These are phyloP conservation scores for Exocentrus adspersus DNA, from an alignment of 2,888 invertebrate genomes.

Conservation along the genomic window DNA sequence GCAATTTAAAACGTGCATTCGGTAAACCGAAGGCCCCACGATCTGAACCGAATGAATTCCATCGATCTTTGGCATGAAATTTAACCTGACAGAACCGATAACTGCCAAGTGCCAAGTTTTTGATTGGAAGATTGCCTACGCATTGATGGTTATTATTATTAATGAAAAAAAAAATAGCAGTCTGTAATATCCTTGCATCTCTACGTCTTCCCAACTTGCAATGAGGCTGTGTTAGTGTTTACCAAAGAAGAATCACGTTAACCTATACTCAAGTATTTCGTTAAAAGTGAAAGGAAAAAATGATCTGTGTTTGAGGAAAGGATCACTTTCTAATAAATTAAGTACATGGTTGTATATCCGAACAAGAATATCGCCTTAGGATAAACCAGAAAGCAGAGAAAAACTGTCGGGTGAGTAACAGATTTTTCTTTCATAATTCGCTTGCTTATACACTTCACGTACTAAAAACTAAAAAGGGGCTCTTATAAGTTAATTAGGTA, in stretches of 20 bases:
- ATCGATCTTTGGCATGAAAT: background rate
- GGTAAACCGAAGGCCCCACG: slow-evolving; percentile 5
- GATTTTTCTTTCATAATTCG: background rate
- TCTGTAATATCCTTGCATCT: slow-evolving; percentile 21
- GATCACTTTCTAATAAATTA: slow-evolving; percentile 10
- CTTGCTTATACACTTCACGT: too few relatives aligned
- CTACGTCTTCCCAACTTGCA: slow-evolving; percentile 11
- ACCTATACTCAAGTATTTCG: slow-evolving; percentile 19
- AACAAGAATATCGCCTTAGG: background rate
- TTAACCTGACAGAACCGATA: too few relatives aligned
- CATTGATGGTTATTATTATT: background rate
- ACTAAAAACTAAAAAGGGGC: too few relatives aligned
- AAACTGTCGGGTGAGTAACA: slow-evolving; percentile 15
- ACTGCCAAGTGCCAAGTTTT: slow-evolving; percentile 9
- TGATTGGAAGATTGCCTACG: slow-evolving; percentile 5
- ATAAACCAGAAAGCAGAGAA: slow-evolving; percentile 5
- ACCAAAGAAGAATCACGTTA: slow-evolving; percentile 7
- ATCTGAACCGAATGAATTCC: background rate
- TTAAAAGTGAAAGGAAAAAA: slow-evolving; percentile 18
- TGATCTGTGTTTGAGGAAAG: slow-evolving; percentile 12
- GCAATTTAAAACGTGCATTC: background rate
- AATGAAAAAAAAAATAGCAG: slow-evolving; percentile 11
- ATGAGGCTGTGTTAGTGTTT: background rate
- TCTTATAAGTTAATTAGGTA: too few relatives aligned
- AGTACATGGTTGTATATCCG: slow-evolving; percentile 19